phyloP scores from a whole-genome alignment of 64 coral and sea anemone genomes.

The Pachyseris speciosa region DNA sequence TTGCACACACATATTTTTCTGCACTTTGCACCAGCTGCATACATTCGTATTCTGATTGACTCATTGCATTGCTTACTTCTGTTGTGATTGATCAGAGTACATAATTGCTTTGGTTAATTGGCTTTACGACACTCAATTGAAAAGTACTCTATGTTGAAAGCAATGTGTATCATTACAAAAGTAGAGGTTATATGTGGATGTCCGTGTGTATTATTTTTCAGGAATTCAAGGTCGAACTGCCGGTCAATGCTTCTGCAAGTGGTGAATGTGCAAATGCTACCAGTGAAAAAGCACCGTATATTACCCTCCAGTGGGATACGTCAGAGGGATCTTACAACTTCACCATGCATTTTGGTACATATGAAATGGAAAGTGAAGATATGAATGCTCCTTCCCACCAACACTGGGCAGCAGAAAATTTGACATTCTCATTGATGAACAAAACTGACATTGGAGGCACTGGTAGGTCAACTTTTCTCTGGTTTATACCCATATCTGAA shows the following conservation, averaged over 20 bases:
- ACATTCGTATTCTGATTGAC: no score
- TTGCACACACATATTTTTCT: no score
- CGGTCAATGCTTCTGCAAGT: background rate
- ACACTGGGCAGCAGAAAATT: constrained; percentile 1
- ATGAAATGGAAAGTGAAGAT: background rate
- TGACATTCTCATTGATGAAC: constrained; percentile 29
- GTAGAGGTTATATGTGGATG: no score
- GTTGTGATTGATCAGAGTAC: no score
- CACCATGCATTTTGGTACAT: constrained; percentile 11
- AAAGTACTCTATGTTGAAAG: no score
- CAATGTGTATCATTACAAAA: no score
- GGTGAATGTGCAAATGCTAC: background rate
- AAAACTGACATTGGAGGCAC: background rate
- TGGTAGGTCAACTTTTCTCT: background rate
- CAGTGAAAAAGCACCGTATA: background rate
- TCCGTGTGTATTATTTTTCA: no score
- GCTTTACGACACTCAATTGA: no score
- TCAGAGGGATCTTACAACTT: background rate
- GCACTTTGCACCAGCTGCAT: no score
- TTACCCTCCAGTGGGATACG: background rate
- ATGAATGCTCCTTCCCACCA: background rate
- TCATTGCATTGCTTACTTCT: no score
- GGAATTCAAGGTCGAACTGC: background rate
- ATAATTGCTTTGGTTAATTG: no score
- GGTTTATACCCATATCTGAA: no score